Evolutionary conservation across 2,888 invertebrate genomes (phyloP).

Genomic region (Amphipoea oculea): DNA sequence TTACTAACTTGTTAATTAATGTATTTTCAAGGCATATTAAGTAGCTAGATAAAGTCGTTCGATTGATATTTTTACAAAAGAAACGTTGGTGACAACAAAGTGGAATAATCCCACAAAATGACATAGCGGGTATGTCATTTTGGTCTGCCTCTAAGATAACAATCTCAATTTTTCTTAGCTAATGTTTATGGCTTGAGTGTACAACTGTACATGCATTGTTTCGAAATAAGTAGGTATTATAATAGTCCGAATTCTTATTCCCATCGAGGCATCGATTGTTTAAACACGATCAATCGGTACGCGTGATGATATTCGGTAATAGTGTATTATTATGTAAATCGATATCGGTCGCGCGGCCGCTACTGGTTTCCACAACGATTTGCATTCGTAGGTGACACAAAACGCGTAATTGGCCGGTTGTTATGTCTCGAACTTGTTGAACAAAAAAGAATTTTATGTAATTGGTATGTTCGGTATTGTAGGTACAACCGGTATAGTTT

Average conservation of each 20-base stretch:
- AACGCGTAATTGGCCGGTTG: constrained; percentile 49
- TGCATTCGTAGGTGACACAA: constrained; percentile 56
- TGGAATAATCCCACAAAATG: no score
- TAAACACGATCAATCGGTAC: constrained; percentile 51
- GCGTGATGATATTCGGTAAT: constrained; percentile 65
- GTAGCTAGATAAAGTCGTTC: background rate
- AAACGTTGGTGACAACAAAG: background rate
- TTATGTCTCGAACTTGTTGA: constrained; percentile 30
- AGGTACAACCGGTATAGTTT: constrained; percentile 32
- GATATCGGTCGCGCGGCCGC: constrained; percentile 40
- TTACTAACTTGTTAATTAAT: no score
- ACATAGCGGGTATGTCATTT: background rate
- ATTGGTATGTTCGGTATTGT: constrained; percentile 31
- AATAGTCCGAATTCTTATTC: constrained; percentile 37
- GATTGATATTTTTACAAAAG: background rate
- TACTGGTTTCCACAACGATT: constrained; percentile 53
- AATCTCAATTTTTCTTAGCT: background rate
- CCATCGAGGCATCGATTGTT: constrained; percentile 40
- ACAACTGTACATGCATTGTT: background rate
- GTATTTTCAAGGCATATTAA: background rate
- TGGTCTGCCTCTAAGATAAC: background rate
- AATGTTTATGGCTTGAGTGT: background rate
- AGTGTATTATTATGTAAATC: constrained; percentile 62
- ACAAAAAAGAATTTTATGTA: constrained; percentile 37
- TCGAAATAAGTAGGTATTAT: background rate